These are phyloP conservation scores for Pyrocoelia pectoralis DNA, from an alignment of 2,888 invertebrate species.

Conservation along the genomic window DNA sequence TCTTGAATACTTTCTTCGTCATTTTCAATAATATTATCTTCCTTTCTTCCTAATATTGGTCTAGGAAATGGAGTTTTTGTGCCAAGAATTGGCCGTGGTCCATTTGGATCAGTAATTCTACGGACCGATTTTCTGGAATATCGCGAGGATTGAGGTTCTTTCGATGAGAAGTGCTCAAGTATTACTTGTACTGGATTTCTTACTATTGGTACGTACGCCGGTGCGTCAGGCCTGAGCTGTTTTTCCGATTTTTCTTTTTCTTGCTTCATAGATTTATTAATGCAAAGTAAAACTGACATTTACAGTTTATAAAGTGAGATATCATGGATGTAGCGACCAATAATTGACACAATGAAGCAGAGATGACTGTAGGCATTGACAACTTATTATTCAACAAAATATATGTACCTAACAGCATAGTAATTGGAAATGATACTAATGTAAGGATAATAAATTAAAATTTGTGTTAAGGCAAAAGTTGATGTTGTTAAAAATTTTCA, in stretches of 20 bases:
- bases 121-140: conserved; percentile 48
- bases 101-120: conserved; percentile 31
- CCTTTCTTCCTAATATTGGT: conserved; percentile 48
- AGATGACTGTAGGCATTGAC: no score
- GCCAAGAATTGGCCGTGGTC: conserved; percentile 34
- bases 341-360: not conserved
- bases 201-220: conserved; percentile 45
- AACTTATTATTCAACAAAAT: no score
- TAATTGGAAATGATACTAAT: no score
- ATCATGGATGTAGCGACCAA: conserved; percentile 16
- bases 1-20: conserved; percentile 37
- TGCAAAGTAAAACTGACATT: conserved; percentile 25
- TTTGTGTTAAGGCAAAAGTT: no score
- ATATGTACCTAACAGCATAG: no score
- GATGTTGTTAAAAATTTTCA: no score
- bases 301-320: conserved; percentile 15
- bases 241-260: conserved; percentile 36
- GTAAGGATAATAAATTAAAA: no score
- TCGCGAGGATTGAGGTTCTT: conserved; percentile 47
- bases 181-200: conserved; percentile 34
- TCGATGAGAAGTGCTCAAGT: conserved; percentile 25
- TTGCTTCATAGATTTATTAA: conserved; percentile 25
- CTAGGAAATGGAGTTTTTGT: conserved; percentile 45
- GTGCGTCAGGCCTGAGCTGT: conserved; percentile 49
- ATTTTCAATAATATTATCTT: conserved; percentile 30